Conservation (phyloP, 2,113 vertebrate species). For the Phrynocephalus versicolor region DNA sequence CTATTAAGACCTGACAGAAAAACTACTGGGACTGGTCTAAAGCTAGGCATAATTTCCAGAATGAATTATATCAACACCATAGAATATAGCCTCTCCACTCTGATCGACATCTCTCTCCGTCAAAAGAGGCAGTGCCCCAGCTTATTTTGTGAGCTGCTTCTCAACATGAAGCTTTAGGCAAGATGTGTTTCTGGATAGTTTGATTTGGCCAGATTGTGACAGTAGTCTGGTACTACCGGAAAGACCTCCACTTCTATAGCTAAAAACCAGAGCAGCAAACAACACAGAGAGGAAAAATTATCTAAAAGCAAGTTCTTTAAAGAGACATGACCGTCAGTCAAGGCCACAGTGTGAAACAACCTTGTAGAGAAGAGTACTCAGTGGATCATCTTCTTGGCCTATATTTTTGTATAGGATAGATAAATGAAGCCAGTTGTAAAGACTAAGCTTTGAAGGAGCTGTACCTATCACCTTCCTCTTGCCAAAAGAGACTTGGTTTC, state of each 20-base stretch:
- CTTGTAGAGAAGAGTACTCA: background rate
- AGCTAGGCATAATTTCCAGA: slow-evolving; percentile 26
- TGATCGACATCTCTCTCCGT: slow-evolving; percentile 37
- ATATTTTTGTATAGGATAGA: background rate
- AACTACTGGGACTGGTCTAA: slow-evolving; percentile 13
- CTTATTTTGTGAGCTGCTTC: background rate
- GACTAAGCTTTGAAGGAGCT: background rate
- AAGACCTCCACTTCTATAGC: background rate
- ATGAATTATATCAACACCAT: slow-evolving; percentile 23
- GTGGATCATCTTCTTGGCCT: background rate
- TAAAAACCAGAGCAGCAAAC: background rate
- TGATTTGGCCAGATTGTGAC: background rate
- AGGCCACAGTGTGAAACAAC: background rate
- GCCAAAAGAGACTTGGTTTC: background rate
- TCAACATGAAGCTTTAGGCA: background rate
- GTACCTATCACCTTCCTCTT: background rate
- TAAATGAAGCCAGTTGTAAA: background rate
- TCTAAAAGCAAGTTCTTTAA: background rate
- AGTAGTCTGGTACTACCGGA: background rate
- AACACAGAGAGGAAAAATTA: background rate
- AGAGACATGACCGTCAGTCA: background rate
- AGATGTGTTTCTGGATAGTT: background rate
- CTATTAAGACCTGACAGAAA: background rate
- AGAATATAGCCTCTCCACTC: slow-evolving; percentile 23
- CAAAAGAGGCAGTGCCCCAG: slow-evolving; percentile 15